Base-by-base conservation (phyloP, 1,140 invertebrate species). In the Diorhabda sublineata region DNA sequence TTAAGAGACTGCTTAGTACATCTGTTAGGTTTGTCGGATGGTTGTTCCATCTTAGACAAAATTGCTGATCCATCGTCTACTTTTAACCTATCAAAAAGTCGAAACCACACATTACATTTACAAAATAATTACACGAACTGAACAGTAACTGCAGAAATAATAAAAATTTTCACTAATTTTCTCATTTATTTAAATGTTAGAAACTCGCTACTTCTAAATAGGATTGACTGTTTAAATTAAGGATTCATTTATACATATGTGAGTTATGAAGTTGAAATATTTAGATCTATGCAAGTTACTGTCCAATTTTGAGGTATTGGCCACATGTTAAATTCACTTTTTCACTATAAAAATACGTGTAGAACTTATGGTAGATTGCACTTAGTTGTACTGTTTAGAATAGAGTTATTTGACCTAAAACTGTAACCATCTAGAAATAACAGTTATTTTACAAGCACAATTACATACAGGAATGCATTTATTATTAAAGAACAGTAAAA, bases 31-130 rank as follows among this genome's bases (percentile, higher is more conserved):
- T 95, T 82, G 87, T 89, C 79, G 91, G 92, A 86, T 95, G 93
- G 85, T 96, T 96, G 87, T 95, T 95, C 94, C 94, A 96, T 82
- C 92, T 90, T 80, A 96, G 88, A 85, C 93, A 95, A 86, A 94
- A 96, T 87, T 95, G 93, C 88, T 95, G 93, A 86, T 94, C 92
- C 91, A 93, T 93, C 85, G 85, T 89, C 44, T 67, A 84, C 81
- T 79, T 72, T 45, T 73, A 71, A 73, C 73, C 74, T 78, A 72
- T 74, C 67, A 67, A 74, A 72, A 74, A 26, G 26, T 26, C 26
- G 47, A 52, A 52, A 52, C 6, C 47, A 52, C 47, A 8, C 4
- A n/a, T 52, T 52, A 52, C n/a, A 52, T 8, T 8, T 8, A 8
- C 6, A 6, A 6, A 8, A 52, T 52, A 8, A 4, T n/a, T 52